Conservation (phyloP, 2,888 invertebrate species). For the Nasonia oneida region DNA sequence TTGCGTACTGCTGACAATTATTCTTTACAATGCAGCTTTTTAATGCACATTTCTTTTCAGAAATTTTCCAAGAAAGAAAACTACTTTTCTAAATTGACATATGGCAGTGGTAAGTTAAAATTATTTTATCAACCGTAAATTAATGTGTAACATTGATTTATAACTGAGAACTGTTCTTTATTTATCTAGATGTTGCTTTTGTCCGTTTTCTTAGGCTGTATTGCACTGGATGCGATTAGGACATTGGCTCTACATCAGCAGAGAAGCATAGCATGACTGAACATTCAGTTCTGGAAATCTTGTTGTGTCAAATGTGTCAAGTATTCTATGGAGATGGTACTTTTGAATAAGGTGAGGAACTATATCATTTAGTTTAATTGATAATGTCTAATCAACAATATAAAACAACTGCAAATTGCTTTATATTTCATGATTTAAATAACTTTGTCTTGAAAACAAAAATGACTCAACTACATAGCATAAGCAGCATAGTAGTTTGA, state of each 20-base stretch:
- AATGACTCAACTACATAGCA: too few relatives aligned
- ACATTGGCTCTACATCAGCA: constrained; percentile 86
- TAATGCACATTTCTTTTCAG: neutral
- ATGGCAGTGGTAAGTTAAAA: constrained; percentile 71
- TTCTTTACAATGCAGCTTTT: too few relatives aligned
- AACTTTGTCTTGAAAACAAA: too few relatives aligned
- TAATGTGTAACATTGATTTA: constrained; percentile 18
- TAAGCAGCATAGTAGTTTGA: too few relatives aligned
- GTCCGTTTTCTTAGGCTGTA: constrained; percentile 84
- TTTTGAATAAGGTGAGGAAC: constrained; percentile 84
- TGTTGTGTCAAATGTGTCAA: constrained; percentile 87
- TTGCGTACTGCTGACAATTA: neutral
- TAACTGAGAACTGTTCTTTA: constrained; percentile 32
- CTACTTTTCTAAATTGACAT: constrained; percentile 72
- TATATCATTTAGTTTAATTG: too few relatives aligned
- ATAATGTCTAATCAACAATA: neutral
- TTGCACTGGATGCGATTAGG: constrained; percentile 88
- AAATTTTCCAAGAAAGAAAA: constrained; percentile 70
- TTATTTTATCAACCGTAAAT: neutral
- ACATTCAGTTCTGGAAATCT: constrained; percentile 87
- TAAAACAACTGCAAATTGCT: neutral
- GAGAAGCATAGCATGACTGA: constrained; percentile 84
- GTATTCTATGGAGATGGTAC: constrained; percentile 90
- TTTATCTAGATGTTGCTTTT: constrained; percentile 81
- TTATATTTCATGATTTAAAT: too few relatives aligned